Percentiles rank a stretch among this genome's conserved stretches.
These are phyloP conservation scores for Plutomurus gul DNA, from an alignment of 1,140 invertebrate genomes.

Conservation along the genomic window DNA sequence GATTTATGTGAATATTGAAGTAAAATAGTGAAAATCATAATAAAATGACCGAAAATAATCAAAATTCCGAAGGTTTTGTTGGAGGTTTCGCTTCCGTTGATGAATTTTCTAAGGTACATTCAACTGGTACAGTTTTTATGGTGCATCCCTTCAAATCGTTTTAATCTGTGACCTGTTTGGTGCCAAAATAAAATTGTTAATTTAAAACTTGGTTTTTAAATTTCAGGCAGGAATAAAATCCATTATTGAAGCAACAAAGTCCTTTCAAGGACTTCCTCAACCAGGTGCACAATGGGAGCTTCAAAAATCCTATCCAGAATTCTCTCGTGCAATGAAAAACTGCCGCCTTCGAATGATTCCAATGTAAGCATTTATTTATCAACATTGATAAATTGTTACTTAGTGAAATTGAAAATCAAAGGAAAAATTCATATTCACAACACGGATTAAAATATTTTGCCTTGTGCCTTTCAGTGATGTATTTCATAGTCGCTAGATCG, in stretches of 20 bases:
- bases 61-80: not conserved
- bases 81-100: not conserved
- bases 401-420: no score
- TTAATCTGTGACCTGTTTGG: not conserved
- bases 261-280: conserved; percentile 68
- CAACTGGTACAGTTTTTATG: not conserved
- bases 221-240: conserved; percentile 63
- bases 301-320: conserved; percentile 72
- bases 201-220: not conserved
- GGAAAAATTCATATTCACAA: no score
- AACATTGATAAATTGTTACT: no score
- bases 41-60: not conserved
- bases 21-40: not conserved
- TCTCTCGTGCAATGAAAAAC: conserved; percentile 65
- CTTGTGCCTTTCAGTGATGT: no score
- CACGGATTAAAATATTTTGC: no score
- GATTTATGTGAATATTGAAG: not conserved
- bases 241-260: conserved; percentile 68
- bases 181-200: not conserved
- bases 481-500: no score
- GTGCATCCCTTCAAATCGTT: not conserved
- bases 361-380: conserved; percentile 57
- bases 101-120: conserved; percentile 31
- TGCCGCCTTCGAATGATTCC: conserved; percentile 64
- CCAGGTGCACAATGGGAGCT: conserved; percentile 69